Base-by-base conservation (phyloP, 2,888 invertebrate genomes). In the Sminthurinus aureus region DNA sequence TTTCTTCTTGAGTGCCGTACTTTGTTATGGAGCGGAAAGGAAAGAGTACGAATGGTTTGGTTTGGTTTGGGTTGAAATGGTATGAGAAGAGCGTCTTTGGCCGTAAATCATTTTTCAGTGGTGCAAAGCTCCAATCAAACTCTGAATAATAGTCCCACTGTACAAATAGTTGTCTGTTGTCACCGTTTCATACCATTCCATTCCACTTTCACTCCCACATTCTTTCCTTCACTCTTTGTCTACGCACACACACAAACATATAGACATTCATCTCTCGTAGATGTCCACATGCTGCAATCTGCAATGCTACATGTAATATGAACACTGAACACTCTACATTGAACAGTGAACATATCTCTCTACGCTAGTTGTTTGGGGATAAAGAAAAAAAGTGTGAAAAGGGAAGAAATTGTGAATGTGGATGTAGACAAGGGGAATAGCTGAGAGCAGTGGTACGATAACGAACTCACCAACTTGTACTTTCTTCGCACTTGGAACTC, bases 31-130 rank as follows among this genome's bases (percentile, higher is more conserved):
- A 67, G 9, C 8, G 9, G 79, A 67, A 67, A 3, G 81, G 58
- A 58, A 58, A 74, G 38, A 74, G 26, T 22, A 74, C 9, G 75
- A 38, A 24, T 8, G 71, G n/a, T 71, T 71, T 71, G 38, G 38
- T 71, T 71, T 71, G 71, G 20, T n/a, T 13, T n/a, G 74, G 74
- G 13, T 15, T 15, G 22, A 51, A 38, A 69, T 50, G 26, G 78
- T 83, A 79, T 73, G 83, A 58, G 64, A 20, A 79, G 79, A 84
- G 66, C 82, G 80, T 76, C 76, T 75, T 81, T 6, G 66, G 78
- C 76, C 83, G 83, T 85, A 85, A 85, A 85, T 85, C 85, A 85
- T 85, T 85, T 84, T 83, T 79, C 79, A 69, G 77, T 38, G 81
- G 76, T 76, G 77, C 81, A 84, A 81, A 84, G 81, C 81, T 84